Conservation (phyloP, 2,113 vertebrate species). For the Otis tarda region DNA sequence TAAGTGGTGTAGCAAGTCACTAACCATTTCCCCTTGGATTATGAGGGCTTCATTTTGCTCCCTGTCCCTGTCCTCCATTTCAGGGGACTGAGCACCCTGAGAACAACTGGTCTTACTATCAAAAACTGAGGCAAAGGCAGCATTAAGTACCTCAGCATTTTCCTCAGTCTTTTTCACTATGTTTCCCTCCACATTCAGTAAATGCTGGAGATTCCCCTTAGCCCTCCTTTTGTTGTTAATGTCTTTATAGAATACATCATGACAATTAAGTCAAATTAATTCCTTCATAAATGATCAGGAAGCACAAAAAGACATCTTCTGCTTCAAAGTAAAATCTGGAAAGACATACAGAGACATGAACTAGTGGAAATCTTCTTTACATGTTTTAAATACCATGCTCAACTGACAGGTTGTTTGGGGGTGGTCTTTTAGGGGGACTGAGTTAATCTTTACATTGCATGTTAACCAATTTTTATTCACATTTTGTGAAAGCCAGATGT, state of each 20-base stretch:
- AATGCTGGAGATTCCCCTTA: not conserved
- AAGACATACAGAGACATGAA: not conserved
- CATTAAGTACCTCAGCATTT: not conserved
- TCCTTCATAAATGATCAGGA: not conserved
- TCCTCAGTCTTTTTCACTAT: not conserved
- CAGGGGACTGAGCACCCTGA: not conserved
- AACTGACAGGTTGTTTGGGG: not conserved
- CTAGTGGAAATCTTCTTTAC: not conserved
- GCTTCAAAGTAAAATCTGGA: not conserved
- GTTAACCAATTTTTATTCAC: not conserved
- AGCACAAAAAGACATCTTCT: not conserved
- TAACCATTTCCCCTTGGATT: not conserved
- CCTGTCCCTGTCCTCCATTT: not conserved
- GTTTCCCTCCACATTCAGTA: not conserved
- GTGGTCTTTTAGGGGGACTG: no score
- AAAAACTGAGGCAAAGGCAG: not conserved
- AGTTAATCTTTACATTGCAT: not conserved
- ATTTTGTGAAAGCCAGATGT: not conserved
- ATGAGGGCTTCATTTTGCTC: not conserved
- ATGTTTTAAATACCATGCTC: not conserved
- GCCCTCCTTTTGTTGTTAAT: rapidly evolving
- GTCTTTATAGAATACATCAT: not conserved
- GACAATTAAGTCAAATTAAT: not conserved
- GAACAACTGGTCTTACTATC: not conserved
- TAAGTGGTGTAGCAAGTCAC: no score